Base-by-base conservation (phyloP, 2,797 vertebrate species). In the Helicolenus hilgendorfi region DNA sequence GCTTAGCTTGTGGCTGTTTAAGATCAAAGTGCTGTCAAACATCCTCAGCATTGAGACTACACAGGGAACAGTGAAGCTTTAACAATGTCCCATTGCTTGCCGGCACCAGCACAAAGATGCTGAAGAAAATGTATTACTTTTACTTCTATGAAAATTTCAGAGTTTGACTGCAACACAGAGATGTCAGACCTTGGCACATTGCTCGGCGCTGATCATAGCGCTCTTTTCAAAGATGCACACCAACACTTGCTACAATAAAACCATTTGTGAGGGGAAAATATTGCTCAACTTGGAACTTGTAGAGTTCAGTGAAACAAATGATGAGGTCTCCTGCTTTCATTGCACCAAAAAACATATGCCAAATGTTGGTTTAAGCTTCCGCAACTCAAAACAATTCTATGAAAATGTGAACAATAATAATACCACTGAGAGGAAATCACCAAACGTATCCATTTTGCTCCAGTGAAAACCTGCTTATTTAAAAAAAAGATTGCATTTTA, bases 21-120 rank as follows among this genome's bases (percentile, higher is more conserved):
- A 79, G 79, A 92, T 92, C 85, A 83, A 88, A 87, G 81, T 58
- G 76, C 74, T 84, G 93, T 81, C 83, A 92, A 53, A 75, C 71
- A 81, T 56, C 62, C 4, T 22, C 58, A 33, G 83, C 70, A 38
- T 10, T 27, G 59, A 72, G 68, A 84, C 80, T 85, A 65, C 55
- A 80, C 81, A 59, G 29, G 26, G 22, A 89, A 82, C 33, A 77
- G 20, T 22, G 29, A 72, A 45, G 88, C 82, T 87, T 63, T 67
- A 80, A 87, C 81, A 84, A 80, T 64, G 76, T 76, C 81, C 84
- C 69, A 49, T 22, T 72, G 86, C 73, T 87, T 71, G 53, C 38
- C 67, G 73, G 62, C 53, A 45, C 60, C 55, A 49, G 64, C 62
- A 72, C n/a, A 75, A 76, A 77, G 64, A 86, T 11, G 11, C 74